Conservation (phyloP, 2,113 vertebrate genomes). For the Triplophysa dalaica region DNA sequence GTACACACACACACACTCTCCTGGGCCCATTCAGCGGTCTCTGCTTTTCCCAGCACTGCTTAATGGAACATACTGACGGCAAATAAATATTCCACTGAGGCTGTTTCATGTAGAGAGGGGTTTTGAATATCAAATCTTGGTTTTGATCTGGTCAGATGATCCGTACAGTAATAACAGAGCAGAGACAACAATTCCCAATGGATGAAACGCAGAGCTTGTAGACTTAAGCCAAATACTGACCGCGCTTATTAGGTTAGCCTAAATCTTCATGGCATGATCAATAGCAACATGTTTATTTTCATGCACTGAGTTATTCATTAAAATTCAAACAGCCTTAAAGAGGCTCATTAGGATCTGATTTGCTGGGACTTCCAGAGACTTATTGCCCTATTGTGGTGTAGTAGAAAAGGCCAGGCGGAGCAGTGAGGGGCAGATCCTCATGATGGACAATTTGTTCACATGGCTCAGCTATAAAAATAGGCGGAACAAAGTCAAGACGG, state of each 20-base stretch:
- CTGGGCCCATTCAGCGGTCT: not conserved
- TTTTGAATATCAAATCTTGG: constrained; percentile 46
- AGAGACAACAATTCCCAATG: constrained; percentile 43
- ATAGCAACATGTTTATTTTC: constrained; percentile 81
- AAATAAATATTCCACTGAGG: constrained; percentile 36
- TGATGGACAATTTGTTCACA: constrained; percentile 41
- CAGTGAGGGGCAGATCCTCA: constrained; percentile 48
- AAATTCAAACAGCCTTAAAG: constrained; percentile 72
- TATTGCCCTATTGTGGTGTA: constrained; percentile 61
- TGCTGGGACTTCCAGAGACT: constrained; percentile 64
- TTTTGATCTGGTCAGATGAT: constrained; percentile 51
- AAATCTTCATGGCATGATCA: constrained; percentile 76
- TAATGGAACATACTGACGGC: constrained; percentile 31
- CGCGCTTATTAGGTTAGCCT: constrained; percentile 72
- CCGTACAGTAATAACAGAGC: constrained; percentile 52
- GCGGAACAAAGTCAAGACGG: not conserved
- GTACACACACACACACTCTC: constrained; percentile 1
- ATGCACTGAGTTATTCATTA: constrained; percentile 75
- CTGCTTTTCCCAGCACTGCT: constrained; percentile 41
- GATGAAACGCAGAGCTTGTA: constrained; percentile 40
- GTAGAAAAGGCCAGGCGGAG: constrained; percentile 58
- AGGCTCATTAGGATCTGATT: constrained; percentile 70
- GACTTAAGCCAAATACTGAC: constrained; percentile 52
- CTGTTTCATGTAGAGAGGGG: constrained; percentile 41
- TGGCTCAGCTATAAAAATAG: constrained; percentile 19